Percentiles rank a stretch among this genome's conserved stretches.
These are phyloP conservation scores for Labeo rohita DNA, from an alignment of 2,113 vertebrate species.

Conservation along the genomic window DNA sequence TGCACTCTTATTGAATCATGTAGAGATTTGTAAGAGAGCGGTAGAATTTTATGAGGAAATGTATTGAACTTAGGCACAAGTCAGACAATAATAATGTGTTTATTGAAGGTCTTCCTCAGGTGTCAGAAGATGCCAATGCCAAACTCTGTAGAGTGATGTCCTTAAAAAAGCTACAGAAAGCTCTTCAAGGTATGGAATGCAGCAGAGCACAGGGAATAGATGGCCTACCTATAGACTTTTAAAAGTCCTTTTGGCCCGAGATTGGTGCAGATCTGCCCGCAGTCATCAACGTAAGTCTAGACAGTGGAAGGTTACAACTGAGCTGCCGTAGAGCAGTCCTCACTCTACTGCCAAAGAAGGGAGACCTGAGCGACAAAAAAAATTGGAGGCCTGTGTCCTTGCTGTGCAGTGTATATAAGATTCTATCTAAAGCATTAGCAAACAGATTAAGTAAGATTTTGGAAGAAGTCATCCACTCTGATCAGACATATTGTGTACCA, in stretches of 20 bases:
- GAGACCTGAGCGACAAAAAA: not conserved
- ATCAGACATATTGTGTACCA: not conserved
- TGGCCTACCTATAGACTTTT: not conserved
- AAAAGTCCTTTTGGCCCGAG: not conserved
- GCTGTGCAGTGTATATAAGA: not conserved
- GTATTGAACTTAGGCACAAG: too few species aligned
- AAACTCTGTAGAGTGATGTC: not conserved
- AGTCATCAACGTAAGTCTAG: not conserved
- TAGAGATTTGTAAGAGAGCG: too few species aligned
- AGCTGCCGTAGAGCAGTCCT: not conserved
- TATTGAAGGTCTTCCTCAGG: not conserved
- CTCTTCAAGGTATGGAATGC: not conserved
- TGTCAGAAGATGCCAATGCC: not conserved
- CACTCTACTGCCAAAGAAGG: not conserved
- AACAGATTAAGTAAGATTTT: not conserved
- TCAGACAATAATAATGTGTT: not conserved
- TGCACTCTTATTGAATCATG: too few species aligned
- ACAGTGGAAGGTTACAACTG: not conserved
- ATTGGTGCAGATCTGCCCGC: not conserved
- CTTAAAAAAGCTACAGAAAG: not conserved
- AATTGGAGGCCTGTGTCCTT: not conserved
- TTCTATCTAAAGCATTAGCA: not conserved
- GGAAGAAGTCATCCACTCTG: not conserved
- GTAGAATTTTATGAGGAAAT: too few species aligned
- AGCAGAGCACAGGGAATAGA: not conserved